These are phyloP conservation scores for Resseliella maxima DNA, from an alignment of 2,888 invertebrate species.

Conservation along the genomic window DNA sequence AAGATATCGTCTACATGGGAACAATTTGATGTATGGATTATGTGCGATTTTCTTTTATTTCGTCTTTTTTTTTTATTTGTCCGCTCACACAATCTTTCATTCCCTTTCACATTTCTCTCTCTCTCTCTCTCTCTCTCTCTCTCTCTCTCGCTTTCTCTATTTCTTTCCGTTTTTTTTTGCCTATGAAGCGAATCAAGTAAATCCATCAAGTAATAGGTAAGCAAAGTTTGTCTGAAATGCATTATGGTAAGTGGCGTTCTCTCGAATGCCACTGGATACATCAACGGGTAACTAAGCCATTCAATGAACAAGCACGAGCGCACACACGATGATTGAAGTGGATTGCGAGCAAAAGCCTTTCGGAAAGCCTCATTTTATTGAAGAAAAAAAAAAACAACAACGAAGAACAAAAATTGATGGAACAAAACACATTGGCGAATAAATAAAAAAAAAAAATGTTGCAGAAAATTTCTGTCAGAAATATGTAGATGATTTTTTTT, in stretches of 20 bases:
- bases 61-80: neutral
- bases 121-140: too few relatives aligned
- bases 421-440: neutral
- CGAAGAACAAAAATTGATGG: neutral
- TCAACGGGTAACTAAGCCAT: neutral
- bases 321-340: neutral
- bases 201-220: conserved; percentile 48
- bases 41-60: conserved; percentile 43
- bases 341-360: neutral
- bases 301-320: neutral
- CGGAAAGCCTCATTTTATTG: neutral
- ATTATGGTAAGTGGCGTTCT: conserved; percentile 17
- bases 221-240: conserved; percentile 3
- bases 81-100: too few relatives aligned
- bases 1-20: conserved; percentile 5
- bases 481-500: conserved; percentile 26
- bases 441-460: neutral
- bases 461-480: too few relatives aligned
- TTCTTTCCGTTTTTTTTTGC: neutral
- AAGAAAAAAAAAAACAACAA: neutral
- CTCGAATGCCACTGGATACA: neutral
- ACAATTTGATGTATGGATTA: conserved; percentile 53
- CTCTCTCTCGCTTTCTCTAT: too few relatives aligned
- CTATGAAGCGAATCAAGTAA: conserved; percentile 47
- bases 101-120: too few relatives aligned